Conservation (phyloP, 2,888 invertebrate species). For the Tanypteryx hageni region DNA sequence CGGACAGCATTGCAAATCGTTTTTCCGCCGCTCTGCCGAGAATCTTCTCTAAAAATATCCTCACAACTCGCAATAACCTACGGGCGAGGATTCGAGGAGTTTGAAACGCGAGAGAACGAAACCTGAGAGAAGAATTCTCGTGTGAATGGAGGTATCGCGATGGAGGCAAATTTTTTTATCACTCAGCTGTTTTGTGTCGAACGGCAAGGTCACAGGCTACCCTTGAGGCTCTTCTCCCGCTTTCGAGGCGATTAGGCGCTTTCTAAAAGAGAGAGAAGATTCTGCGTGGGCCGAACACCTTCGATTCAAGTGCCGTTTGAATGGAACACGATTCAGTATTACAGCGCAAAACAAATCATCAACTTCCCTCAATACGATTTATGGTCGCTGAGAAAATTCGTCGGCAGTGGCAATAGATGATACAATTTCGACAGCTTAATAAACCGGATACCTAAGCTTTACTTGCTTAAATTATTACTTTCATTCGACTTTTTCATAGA, state of each 20-base stretch:
- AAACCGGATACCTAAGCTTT: too few species aligned
- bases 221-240: constrained; percentile 52
- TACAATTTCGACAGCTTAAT: background rate
- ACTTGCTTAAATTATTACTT: too few species aligned
- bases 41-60: too few species aligned
- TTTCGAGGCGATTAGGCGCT: constrained; percentile 39
- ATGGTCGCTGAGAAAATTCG: background rate
- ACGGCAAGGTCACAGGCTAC: constrained; percentile 52
- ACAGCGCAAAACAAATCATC: background rate
- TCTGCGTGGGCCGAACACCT: background rate
- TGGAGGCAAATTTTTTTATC: background rate
- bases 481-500: too few species aligned
- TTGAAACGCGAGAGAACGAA: background rate
- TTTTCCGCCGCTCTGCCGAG: too few species aligned
- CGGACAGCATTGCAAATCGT: too few species aligned
- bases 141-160: constrained; percentile 34
- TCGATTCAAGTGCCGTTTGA: background rate
- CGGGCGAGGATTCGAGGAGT: background rate
- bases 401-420: background rate
- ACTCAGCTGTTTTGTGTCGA: constrained; percentile 4
- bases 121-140: constrained; percentile 33
- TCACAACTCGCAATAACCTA: background rate
- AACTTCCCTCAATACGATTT: background rate
- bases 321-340: background rate
- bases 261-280: background rate